Evolutionary conservation across 1,140 invertebrate genomes (phyloP).

Genomic region (Formica exsecta): DNA sequence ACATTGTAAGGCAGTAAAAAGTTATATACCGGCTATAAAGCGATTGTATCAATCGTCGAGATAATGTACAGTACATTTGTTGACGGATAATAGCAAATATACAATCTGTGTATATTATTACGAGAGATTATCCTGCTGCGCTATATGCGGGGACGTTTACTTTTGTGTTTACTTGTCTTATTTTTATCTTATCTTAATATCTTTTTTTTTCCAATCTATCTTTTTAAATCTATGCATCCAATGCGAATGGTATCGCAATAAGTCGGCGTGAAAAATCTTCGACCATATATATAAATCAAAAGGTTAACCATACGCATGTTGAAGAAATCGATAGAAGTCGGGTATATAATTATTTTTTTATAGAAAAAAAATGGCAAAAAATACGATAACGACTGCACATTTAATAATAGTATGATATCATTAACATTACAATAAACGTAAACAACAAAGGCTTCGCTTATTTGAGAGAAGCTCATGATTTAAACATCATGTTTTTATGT

Average conservation of each 20-base stretch:
- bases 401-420: constrained; percentile 18
- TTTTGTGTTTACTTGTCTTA: not conserved
- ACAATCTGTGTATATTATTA: constrained; percentile 35
- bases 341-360: constrained; percentile 40
- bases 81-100: constrained; percentile 56
- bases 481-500: not conserved
- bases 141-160: not conserved
- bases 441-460: not conserved
- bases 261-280: not conserved
- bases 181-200: constrained; percentile 41
- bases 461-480: not conserved
- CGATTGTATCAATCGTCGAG: constrained; percentile 77
- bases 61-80: constrained; percentile 65
- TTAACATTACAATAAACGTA: constrained; percentile 11
- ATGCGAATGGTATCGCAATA: not conserved
- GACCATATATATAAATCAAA: not conserved
- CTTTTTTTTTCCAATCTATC: constrained; percentile 21
- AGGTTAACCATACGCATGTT: constrained; percentile 35
- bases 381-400: not conserved
- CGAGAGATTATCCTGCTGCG: constrained; percentile 48
- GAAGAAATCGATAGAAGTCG: constrained; percentile 40
- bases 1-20: constrained; percentile 47
- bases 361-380: not conserved
- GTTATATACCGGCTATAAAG: constrained; percentile 46
- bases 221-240: constrained; percentile 5